phyloP scores from a whole-genome alignment of 1,140 invertebrate genomes.

The Orchesella cincta region DNA sequence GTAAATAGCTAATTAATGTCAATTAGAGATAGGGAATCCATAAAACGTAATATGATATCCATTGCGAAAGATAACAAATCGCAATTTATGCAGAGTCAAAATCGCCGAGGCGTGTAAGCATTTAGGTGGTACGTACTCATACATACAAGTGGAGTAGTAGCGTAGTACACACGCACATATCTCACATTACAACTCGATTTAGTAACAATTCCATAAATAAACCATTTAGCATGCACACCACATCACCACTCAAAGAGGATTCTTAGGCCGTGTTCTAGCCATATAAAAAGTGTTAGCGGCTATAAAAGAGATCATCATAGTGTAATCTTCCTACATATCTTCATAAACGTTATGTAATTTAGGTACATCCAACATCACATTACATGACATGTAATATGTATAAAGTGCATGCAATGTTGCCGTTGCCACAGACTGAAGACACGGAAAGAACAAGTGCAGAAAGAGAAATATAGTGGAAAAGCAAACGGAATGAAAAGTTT shows the following conservation, averaged over 20 bases:
- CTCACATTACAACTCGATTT: background rate
- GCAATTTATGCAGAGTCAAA: constrained; percentile 4
- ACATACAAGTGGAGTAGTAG: background rate
- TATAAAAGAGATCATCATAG: background rate
- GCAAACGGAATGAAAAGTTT: constrained; percentile 26
- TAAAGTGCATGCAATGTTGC: background rate
- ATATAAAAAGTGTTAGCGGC: background rate
- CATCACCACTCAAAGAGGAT: background rate
- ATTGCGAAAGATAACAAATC: background rate
- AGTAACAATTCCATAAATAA: constrained; percentile 20
- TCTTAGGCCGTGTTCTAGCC: background rate
- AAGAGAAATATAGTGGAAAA: background rate
- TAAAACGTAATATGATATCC: constrained; percentile 14
- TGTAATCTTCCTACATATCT: background rate
- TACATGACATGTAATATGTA: too few species aligned
- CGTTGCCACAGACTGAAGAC: background rate
- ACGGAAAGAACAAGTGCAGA: background rate
- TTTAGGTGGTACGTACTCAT: background rate
- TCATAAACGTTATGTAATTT: too few species aligned
- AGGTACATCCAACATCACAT: too few species aligned
- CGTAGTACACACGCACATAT: background rate
- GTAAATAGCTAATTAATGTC: constrained; percentile 18
- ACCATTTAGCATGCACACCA: background rate
- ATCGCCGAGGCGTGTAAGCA: background rate
- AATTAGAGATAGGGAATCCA: constrained; percentile 19